These are phyloP conservation scores for Suricata suricatta DNA, from an alignment of 2,113 vertebrate genomes.

Conservation along the genomic window DNA sequence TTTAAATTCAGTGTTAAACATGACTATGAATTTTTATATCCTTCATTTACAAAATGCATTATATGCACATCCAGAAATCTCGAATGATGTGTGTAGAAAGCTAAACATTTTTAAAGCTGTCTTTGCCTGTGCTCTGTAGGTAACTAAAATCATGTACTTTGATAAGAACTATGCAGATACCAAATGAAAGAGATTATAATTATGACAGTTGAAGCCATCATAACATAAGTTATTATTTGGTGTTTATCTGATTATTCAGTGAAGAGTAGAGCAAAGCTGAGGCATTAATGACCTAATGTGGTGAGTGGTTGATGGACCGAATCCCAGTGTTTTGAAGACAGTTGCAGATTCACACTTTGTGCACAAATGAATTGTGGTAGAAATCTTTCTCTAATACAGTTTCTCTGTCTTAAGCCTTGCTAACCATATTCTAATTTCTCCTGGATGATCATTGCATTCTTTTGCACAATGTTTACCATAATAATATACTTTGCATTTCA, in stretches of 20 bases:
- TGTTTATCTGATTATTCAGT: not conserved
- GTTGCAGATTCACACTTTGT: not conserved
- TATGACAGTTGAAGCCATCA: not conserved
- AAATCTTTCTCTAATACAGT: not conserved
- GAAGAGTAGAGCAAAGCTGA: not conserved
- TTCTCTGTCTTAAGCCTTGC: not conserved
- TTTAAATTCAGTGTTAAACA: not conserved
- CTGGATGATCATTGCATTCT: not conserved
- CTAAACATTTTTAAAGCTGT: not conserved
- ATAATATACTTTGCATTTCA: not conserved
- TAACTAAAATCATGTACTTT: not conserved
- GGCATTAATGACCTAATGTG: not conserved
- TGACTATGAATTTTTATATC: not conserved
- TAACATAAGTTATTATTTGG: not conserved
- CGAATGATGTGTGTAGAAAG: not conserved
- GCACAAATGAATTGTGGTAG: not conserved
- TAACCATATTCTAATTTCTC: not conserved
- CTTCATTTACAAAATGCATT: slow-evolving; percentile 16
- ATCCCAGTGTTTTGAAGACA: not conserved
- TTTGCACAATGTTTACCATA: not conserved
- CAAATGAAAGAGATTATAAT: not conserved
- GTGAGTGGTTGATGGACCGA: not conserved
- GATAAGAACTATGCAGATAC: not conserved
- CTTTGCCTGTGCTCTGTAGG: not conserved
- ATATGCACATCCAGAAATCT: not conserved